Base-by-base conservation (phyloP, 2,113 vertebrate genomes). In the Tupaia tana region DNA sequence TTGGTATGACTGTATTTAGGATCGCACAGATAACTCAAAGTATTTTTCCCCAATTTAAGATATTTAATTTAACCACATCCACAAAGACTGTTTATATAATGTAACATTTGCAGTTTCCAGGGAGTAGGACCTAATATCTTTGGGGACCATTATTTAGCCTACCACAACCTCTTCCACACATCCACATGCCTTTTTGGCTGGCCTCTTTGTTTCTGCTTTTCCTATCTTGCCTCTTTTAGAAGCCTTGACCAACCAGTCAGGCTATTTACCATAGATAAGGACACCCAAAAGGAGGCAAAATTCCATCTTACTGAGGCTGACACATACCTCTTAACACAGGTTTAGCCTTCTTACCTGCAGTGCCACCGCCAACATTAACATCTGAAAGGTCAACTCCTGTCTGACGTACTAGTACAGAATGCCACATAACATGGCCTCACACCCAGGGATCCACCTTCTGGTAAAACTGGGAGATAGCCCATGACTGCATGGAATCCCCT, bases 21-120 rank as follows among this genome's bases (percentile, higher is more conserved):
- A 18, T 63, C 11, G 29, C 56, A 12, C 9, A 0, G 12, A 88
- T 84, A 69, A 73, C 84, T 73, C 27, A 89, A 31, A 67, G 34
- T 84, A 63, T 71, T 80, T 80, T 9, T 27, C 3, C 19, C 10
- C 13, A n/a, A 34, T n/a, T 64, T 12, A 91, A 93, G 13, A 80
- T 93, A 10, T 74, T 89, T 75, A 86, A 70, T 31, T 75, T 93
- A 81, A 78, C 88, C 67, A 78, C 24, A 88, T 31, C 18, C 25
- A 63, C 24, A 64, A 89, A 81, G 52, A 89, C 4, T 6, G 63
- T 88, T 88, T 73, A 77, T 31, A 82, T 73, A 66, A 77, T 29
- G 7, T 69, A 78, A 77, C 16, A 80, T 56, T 75, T 90, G 80
- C 2, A 66, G 24, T 69, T 85, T 59, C 7, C 11, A 78, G 59